Evolutionary conservation across 37 sponge, comb jelly and placozoan genomes (phyloP), one percentile per base, ranked within the genome.

Genomic region (Chondrilla cf. caribensis): DNA sequence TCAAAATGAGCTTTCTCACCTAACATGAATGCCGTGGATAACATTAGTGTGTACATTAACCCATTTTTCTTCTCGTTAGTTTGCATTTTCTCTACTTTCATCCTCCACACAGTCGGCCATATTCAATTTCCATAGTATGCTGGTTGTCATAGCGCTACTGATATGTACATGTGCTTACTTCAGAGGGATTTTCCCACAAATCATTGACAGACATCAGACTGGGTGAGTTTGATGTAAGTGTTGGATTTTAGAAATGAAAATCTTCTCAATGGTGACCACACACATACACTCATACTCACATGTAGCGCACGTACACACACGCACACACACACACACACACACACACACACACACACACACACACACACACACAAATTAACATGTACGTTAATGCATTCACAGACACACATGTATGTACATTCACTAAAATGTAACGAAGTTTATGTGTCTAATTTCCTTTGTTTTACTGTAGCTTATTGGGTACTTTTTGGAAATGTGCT

Each of bases 111-210:
- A 93, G 97, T 93, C 93, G 18, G 97, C 97, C 59, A 83, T 96
- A 21, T 96, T 96, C 90, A 93, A 88, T 84, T 96, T 96, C 80
- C 93, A 96, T 85, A 96, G 97, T 57, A 29, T 96, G 81, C 85
- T 96, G 77, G 89, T 90, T 40, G 93, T 96, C 32, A 82, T 93
- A 22, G 76, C 90, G 18, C 88, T 96, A 38, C 81, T 96, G 40
- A 88, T 96, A 31, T 96, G 97, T 55, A 93, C 97, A 7, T 96
- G 93, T 54, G 82, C 97, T n/a, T 96, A 93, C 89, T 76, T 88
- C 80, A 67, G 88, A 58, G 83, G 81, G 19, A 68, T 93, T 64
- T 86, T 92, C 59, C 97, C 97, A 4, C 78, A 55, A 5, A 41
- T 96, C 7, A 83, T 92, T 4, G 97, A 96, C 85, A 78, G 54